phyloP scores from a whole-genome alignment of 2,888 invertebrate species.

The Melinaea marsaeus region DNA sequence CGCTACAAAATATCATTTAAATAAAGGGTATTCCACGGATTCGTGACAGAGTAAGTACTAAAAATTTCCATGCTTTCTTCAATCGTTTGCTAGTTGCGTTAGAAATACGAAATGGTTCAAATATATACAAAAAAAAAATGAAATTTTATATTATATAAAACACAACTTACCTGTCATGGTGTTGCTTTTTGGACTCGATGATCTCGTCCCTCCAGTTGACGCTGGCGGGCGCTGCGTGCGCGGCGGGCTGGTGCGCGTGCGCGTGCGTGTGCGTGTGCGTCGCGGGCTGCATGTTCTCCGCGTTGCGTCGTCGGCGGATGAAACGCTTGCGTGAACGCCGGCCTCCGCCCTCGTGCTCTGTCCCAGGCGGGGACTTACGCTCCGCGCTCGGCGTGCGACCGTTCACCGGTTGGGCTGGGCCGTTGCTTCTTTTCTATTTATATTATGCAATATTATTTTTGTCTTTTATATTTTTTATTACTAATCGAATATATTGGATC shows the following conservation, averaged over 20 bases:
- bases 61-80: no score
- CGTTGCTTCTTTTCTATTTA: neutral
- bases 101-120: no score
- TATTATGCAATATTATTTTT: neutral
- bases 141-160: neutral
- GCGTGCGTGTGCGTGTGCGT: slow-evolving; percentile 34
- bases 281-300: slow-evolving; percentile 42
- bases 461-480: neutral
- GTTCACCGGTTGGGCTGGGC: slow-evolving; percentile 18
- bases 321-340: slow-evolving; percentile 37
- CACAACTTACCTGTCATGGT: slow-evolving; percentile 49
- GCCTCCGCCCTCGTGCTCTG: slow-evolving; percentile 28
- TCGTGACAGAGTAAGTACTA: no score
- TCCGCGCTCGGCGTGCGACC: slow-evolving; percentile 39
- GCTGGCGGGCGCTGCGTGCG: slow-evolving; percentile 46
- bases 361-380: slow-evolving; percentile 25
- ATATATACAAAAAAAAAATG: no score
- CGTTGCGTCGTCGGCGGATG: slow-evolving; percentile 40
- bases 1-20: no score
- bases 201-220: slow-evolving; percentile 73
- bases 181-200: slow-evolving; percentile 63
- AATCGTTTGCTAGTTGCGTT: no score
- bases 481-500: neutral
- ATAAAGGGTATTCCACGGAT: no score
- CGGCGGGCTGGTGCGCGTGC: slow-evolving; percentile 39